Evolutionary conservation across 2,888 invertebrate genomes (phyloP).

Genomic region (Phrixothrix hirtus): DNA sequence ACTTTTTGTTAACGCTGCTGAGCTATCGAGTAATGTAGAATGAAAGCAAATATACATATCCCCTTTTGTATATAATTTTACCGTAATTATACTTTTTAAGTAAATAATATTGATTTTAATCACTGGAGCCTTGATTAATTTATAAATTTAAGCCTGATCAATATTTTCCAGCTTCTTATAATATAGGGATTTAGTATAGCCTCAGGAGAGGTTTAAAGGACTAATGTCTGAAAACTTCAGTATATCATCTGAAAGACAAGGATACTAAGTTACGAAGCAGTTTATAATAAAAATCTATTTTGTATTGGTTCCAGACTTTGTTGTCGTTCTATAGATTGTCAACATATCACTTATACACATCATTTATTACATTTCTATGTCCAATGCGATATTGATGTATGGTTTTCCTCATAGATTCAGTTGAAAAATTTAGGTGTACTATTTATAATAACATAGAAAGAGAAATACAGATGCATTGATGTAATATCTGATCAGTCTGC

Average conservation of each 20-base stretch:
- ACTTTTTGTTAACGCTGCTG: no score
- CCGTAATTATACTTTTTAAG: no score
- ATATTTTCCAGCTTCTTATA: no score
- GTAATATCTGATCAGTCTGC: no score
- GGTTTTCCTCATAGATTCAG: neutral
- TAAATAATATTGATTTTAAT: no score
- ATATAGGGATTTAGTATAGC: slow-evolving; percentile 10
- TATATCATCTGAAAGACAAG: slow-evolving; percentile 14
- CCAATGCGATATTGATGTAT: neutral
- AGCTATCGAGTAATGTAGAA: no score
- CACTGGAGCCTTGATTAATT: slow-evolving; percentile 1
- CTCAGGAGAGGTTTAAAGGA: slow-evolving; percentile 9
- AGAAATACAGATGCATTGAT: no score
- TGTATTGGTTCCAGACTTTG: slow-evolving; percentile 8
- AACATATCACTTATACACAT: slow-evolving; percentile 15
- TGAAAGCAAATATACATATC: no score
- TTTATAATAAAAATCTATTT: slow-evolving; percentile 18
- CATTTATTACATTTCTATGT: slow-evolving; percentile 5
- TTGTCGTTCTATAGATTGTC: slow-evolving; percentile 9
- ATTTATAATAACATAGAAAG: no score
- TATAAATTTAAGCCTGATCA: neutral
- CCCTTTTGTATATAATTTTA: no score
- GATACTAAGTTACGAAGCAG: slow-evolving; percentile 10
- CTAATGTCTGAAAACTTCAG: slow-evolving; percentile 10
- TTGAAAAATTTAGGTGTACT: neutral